A percentile compares a stretch with the other conserved stretches of the same genome.
Evolutionary conservation across 2,888 invertebrate genomes (phyloP).

Genomic region (Schizaphis graminum): DNA sequence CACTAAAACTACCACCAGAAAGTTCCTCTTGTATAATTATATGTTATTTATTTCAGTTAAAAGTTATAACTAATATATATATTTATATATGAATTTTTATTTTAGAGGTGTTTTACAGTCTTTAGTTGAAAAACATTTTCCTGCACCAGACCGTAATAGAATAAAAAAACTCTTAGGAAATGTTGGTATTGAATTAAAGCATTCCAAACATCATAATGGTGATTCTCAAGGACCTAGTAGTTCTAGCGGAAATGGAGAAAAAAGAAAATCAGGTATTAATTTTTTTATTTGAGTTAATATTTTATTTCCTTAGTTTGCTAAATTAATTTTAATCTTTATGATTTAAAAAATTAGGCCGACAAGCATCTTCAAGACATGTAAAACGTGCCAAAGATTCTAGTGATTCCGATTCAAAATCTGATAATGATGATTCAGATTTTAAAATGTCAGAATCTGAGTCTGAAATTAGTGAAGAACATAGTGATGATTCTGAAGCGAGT

Average conservation of each 20-base stretch:
- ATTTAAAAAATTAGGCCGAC: constrained; percentile 72
- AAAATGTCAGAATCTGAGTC: constrained; percentile 73
- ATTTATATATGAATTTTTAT: background rate
- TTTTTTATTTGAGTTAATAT: constrained; percentile 70
- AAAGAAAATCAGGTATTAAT: constrained; percentile 75
- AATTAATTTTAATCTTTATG: background rate
- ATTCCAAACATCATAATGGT: constrained; percentile 62
- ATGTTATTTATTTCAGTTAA: background rate
- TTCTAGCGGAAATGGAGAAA: constrained; percentile 71
- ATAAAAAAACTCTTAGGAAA: constrained; percentile 81
- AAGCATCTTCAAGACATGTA: constrained; percentile 76
- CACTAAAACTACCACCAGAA: background rate
- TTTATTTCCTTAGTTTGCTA: background rate
- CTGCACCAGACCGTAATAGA: constrained; percentile 90
- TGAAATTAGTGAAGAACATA: constrained; percentile 67
- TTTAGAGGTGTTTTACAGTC: constrained; percentile 94
- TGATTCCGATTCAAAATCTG: constrained; percentile 76
- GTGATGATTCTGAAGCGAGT: constrained; percentile 73
- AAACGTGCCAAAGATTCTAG: constrained; percentile 74
- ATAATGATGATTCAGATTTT: constrained; percentile 75
- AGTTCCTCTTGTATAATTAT: background rate
- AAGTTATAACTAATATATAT: background rate
- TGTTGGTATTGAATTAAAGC: constrained; percentile 67
- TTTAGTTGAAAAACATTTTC: constrained; percentile 98
- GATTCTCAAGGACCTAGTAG: constrained; percentile 64